Base-by-base conservation (phyloP, 2,888 invertebrate species). In the Pherbina coryleti region DNA sequence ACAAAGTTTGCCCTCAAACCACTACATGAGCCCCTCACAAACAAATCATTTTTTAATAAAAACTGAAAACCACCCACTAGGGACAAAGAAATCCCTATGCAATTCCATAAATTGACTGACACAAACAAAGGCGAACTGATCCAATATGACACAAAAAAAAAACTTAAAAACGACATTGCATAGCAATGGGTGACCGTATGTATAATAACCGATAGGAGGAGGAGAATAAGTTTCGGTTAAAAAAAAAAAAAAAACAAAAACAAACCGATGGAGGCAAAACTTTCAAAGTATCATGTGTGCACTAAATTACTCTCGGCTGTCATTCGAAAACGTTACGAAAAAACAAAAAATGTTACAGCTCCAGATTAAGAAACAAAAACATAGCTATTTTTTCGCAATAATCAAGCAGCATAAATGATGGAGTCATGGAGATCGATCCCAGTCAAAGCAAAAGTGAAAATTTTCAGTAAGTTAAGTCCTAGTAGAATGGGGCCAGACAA, bases 61-160 rank as follows among this genome's bases (percentile, higher is more conserved):
- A 22, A 11, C 44, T 14, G 14, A 44, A 44, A 44, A 44, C 17
- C 25, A 8, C 3, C 60, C 60, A 11, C 25, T 17, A 28, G 11
- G 60, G 67, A 22, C 67, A 67, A 67, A 37, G 67, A 14, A 67
- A 67, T 66, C 66, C 66, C 66, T 69, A 49, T 17, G 69, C 49
- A 22, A 69, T 69, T 69, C 69, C 44, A 69, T 69, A 69, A 69
- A 69, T 69, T 69, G 69, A 69, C 69, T 69, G 69, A 69, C 51
- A 51, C 25, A 19, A 25, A 49, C 69, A 69, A 69, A 51, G 69
- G 19, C 14, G 49, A 44, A 28, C 69, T 49, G 25, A 51, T 49
- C 51, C 22, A 69, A 69, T 69, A 25, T 69, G 49, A 67, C 22
- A 67, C 11, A 67, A 66, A 66, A 19, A 37, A 66, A 34, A 51